Evolutionary conservation across 2,113 vertebrate species (phyloP).

Genomic region (Lepus americanus): DNA sequence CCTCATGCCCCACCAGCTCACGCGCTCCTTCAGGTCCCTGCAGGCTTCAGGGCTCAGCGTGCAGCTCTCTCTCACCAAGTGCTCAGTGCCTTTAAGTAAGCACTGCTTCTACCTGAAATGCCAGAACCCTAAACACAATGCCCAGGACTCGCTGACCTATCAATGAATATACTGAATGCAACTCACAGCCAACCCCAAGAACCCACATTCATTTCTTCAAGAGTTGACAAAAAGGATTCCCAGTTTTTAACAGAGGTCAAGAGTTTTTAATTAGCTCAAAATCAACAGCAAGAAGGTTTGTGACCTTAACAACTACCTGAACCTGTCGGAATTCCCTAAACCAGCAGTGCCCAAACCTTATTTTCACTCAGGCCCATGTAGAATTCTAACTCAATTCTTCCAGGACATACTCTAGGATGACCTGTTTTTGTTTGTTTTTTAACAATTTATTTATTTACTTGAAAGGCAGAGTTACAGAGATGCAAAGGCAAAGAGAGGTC

Average conservation of each 20-base stretch:
- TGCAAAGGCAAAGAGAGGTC: too few relatives aligned
- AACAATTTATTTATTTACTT: too few relatives aligned
- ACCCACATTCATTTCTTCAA: neutral
- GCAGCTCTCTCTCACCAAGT: neutral
- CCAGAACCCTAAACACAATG: neutral
- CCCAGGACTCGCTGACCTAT: neutral
- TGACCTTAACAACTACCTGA: neutral
- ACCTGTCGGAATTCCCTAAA: neutral
- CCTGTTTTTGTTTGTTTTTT: neutral
- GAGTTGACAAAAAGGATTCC: neutral
- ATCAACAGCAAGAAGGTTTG: neutral
- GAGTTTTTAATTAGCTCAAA: slow-evolving; percentile 13
- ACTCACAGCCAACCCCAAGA: neutral
- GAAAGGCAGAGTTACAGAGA: too few relatives aligned
- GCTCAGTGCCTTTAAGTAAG: neutral
- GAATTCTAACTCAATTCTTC: neutral
- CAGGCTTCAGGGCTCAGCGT: neutral
- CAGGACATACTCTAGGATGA: neutral
- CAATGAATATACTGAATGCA: neutral
- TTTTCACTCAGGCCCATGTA: neutral
- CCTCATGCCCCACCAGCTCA: too few relatives aligned
- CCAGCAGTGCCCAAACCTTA: neutral
- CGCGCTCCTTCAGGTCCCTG: neutral
- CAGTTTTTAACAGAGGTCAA: neutral
- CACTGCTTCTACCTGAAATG: neutral